Base-by-base conservation (phyloP, 2,797 vertebrate species). In the Harpagifer antarcticus region DNA sequence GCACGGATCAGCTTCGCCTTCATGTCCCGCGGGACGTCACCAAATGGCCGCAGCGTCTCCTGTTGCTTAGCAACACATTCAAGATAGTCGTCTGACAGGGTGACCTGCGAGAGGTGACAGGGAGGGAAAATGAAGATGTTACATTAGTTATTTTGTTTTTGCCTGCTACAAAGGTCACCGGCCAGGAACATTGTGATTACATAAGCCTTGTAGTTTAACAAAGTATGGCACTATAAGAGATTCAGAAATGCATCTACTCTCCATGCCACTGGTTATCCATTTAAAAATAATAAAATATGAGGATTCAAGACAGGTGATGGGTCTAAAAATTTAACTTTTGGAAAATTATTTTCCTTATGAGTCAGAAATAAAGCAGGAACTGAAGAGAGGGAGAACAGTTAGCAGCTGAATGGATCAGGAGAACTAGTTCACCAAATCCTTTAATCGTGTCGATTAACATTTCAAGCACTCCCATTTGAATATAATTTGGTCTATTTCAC, bases 61-160 rank as follows among this genome's bases (percentile, higher is more conserved):
- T 96, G 96, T 17, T 97, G 96, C 90, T 98, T 98, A 72, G 95
- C 94, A 88, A 97, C 95, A 84, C 97, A 99, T 89, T 98, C 97
- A 78, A 98, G 91, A 91, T 96, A 98, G 82, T 98, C 97, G 0
- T 98, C 97, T 0, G 96, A 94, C 67, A 97, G 91, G 72, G 72
- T 93, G 81, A 95, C 94, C 91, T 96, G 95, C 0, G 89, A 89
- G 53, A 69, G 37, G 57, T 44, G 60, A 69, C 44, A 49, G 43
- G 45, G 45, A 14, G 42, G 9, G 55, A 4, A 13, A 50, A 23
- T 16, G 13, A 4, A 23, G 27, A 70, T 58, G 68, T n/a, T 68
- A n/a, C n/a, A 15, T 12, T 71, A 19, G 27, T 16, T 17, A 1
- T 52, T 27, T 52, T 9, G 6, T 37, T 37, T 33, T 17, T 19